Evolutionary conservation across 2,113 vertebrate genomes (phyloP).

Genomic region (Oncorhynchus nerka): DNA sequence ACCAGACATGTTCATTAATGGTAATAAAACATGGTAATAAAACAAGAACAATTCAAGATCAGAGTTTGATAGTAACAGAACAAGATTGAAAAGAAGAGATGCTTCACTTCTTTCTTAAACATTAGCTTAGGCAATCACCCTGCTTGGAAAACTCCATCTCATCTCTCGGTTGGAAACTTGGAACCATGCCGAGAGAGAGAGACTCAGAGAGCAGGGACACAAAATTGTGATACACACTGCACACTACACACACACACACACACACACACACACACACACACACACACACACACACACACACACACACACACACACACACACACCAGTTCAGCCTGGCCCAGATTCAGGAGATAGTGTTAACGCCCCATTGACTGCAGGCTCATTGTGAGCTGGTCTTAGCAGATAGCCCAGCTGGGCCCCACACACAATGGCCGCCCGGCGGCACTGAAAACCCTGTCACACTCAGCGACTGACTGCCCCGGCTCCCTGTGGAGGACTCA

Average conservation of each 20-base stretch:
- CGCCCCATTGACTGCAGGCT: conserved; percentile 71
- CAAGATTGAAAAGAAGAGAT: conserved; percentile 2
- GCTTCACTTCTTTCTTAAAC: conserved; percentile 44
- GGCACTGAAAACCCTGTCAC: conserved; percentile 52
- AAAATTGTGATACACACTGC: conserved; percentile 29
- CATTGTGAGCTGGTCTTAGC: conserved; percentile 71
- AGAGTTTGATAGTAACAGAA: neutral
- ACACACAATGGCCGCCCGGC: conserved; percentile 64
- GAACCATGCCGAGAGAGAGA: conserved; percentile 29
- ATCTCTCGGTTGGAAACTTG: conserved; percentile 52
- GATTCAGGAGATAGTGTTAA: conserved; percentile 64
- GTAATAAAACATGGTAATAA: neutral
- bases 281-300: conserved; percentile 5
- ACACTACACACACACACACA: conserved; percentile 40
- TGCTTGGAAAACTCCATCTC: conserved; percentile 39
- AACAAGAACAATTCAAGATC: neutral
- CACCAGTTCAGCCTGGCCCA: conserved; percentile 63
- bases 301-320: neutral
- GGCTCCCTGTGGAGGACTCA: conserved; percentile 54
- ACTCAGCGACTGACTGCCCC: conserved; percentile 50
- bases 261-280: conserved; percentile 18
- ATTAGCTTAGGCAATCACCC: conserved; percentile 40
- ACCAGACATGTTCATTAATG: neutral
- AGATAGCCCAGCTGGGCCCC: conserved; percentile 74
- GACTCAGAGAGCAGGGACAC: neutral